Base-by-base conservation (phyloP, 2,113 vertebrate genomes). In the Pseudorectes ferrugineus region DNA sequence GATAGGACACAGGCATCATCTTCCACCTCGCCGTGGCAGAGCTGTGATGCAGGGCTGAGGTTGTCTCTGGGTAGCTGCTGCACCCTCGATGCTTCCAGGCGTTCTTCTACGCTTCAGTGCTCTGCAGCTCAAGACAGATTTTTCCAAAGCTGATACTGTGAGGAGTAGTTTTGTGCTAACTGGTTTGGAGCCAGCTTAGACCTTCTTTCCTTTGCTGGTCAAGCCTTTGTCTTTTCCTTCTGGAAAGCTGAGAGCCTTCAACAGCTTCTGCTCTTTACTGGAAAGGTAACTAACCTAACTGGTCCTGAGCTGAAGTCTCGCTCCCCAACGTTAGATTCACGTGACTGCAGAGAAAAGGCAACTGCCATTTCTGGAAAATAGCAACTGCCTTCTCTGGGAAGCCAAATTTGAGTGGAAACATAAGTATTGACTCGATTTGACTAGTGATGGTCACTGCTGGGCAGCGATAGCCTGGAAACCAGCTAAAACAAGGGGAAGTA, bases 101-200 rank as follows among this genome's bases (percentile, higher is more conserved):
- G 0, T 42, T 70, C 12, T 42, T 71, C 65, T 58, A 1, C 0
- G 0, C 67, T 31, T 76, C 51, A n/a, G 26, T 62, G 80, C 87
- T 73, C 65, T 75, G 73, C 59, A 58, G 20, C 24, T 81, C 35
- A 23, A n/a, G 86, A 11, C 11, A 33, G 42, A 17, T 85, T 46
- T 67, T 77, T n/a, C 61, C 48, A 62, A 51, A 86, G 68, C 40
- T 57, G 14, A 14, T 46, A 20, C 29, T 70, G 3, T 51, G 58
- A 43, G 0, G 6, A 55, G 19, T 40, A 5, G 23, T 68, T 79
- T 31, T 54, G 24, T 54, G 49, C 49, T 85, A 5, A 20, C 19
- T 85, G 63, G 5, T 74, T 66, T 70, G 85, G 25, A 87, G 52
- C 31, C 62, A 85, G 9, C 55, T 58, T 67, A 82, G 40, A 36